These are phyloP conservation scores for Bos javanicus DNA, from an alignment of 2,113 vertebrate genomes.

Conservation along the genomic window DNA sequence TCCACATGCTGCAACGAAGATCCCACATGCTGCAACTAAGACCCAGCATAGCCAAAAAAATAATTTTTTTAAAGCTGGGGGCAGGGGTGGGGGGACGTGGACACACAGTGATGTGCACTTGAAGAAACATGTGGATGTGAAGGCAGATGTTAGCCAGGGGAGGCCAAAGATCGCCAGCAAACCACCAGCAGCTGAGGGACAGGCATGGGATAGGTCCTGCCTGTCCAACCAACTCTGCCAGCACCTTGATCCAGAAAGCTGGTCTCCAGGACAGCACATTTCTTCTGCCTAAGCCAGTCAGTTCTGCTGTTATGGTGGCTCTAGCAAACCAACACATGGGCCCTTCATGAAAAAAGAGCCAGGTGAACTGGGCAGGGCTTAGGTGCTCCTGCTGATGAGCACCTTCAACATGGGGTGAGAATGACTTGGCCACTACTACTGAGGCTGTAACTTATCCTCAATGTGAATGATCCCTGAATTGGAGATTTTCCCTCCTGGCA, in stretches of 20 bases:
- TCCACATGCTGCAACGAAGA: neutral
- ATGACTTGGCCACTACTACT: neutral
- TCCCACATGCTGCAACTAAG: neutral
- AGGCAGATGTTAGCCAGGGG: neutral
- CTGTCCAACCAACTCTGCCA: neutral
- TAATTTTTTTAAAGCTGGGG: neutral
- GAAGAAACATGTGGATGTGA: neutral
- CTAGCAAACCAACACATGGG: neutral
- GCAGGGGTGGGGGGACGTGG: neutral
- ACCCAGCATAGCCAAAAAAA: neutral
- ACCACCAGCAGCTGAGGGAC: neutral
- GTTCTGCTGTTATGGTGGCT: neutral
- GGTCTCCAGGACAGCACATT: neutral
- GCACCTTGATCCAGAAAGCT: neutral
- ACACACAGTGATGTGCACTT: neutral
- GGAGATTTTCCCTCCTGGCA: neutral
- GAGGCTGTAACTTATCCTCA: neutral
- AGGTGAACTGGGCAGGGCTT: neutral
- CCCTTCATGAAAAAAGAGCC: neutral
- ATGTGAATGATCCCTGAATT: neutral
- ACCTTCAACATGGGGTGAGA: neutral
- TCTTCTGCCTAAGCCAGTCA: neutral
- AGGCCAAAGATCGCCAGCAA: fast-evolving
- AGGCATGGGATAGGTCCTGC: neutral
- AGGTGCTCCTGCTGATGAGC: neutral